A percentile compares a stretch with the other conserved stretches of the same genome.
phyloP scores from a whole-genome alignment of 30 jellyfish, hydroid and myxozoan species.

The Pseudorhiza aurosa region DNA sequence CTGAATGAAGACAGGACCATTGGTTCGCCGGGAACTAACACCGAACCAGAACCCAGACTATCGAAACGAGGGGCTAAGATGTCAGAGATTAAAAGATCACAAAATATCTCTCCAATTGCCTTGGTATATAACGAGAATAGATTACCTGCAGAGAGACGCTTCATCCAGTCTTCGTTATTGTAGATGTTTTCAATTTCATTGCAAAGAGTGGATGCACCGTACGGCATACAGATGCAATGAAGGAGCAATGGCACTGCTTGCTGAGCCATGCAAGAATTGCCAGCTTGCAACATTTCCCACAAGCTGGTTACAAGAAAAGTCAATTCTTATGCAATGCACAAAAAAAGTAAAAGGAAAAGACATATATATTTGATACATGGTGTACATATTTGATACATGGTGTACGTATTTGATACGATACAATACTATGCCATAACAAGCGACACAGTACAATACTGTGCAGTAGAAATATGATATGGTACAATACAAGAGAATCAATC shows the following conservation, averaged over 20 bases:
- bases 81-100: no score
- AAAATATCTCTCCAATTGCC: no score
- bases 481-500: background rate
- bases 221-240: constrained; percentile 80
- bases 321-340: background rate
- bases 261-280: constrained; percentile 82
- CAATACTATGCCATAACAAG: background rate
- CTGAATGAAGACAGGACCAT: no score
- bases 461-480: background rate
- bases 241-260: constrained; percentile 89
- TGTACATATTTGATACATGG: no score
- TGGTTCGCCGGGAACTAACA: no score
- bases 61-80: no score
- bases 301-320: constrained; percentile 37
- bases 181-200: constrained; percentile 72
- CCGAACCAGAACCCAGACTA: no score
- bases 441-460: background rate
- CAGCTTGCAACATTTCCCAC: constrained; percentile 86
- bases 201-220: constrained; percentile 81
- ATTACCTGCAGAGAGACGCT: constrained; percentile 90
- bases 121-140: no score
- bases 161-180: constrained; percentile 83
- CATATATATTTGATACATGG: background rate
- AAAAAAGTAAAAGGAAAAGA: background rate
- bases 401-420: background rate